Evolutionary conservation across 2,113 vertebrate genomes (phyloP).

Genomic region (Ptilonorhynchus violaceus): DNA sequence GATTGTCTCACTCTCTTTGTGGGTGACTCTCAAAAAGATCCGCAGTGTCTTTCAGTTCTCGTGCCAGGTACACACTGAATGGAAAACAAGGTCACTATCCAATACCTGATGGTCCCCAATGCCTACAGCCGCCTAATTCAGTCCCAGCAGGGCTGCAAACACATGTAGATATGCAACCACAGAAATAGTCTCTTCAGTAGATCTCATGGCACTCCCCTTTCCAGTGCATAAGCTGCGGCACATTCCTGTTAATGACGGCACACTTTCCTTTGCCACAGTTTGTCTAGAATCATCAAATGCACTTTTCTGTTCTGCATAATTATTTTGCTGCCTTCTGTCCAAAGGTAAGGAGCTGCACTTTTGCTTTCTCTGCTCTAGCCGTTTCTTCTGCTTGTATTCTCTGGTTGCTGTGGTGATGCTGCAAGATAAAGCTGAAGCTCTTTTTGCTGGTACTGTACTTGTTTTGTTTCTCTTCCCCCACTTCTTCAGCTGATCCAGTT

Average conservation of each 20-base stretch:
- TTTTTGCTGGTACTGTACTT: background rate
- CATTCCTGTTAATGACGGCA: slow-evolving; percentile 66
- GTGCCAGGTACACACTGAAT: background rate
- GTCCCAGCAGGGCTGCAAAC: slow-evolving; percentile 8
- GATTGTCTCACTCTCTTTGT: background rate
- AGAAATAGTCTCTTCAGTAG: slow-evolving; percentile 58
- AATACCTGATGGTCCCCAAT: background rate
- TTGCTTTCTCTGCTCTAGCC: background rate
- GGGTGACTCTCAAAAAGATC: background rate
- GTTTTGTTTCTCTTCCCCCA: slow-evolving; percentile 44
- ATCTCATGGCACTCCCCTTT: slow-evolving; percentile 67
- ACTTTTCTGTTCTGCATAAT: slow-evolving; percentile 64
- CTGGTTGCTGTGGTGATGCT: slow-evolving; percentile 66
- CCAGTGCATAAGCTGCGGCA: slow-evolving; percentile 20
- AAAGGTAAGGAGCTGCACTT: slow-evolving; percentile 20
- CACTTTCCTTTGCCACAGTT: slow-evolving; percentile 43
- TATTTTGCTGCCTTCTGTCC: slow-evolving; percentile 52
- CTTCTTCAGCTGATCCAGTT: slow-evolving; percentile 47
- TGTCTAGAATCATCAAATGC: slow-evolving; percentile 2
- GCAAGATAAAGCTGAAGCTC: slow-evolving; percentile 50
- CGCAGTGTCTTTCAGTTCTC: background rate
- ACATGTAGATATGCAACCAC: slow-evolving; percentile 30
- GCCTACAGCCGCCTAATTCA: slow-evolving; percentile 41
- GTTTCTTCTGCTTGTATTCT: slow-evolving; percentile 45
- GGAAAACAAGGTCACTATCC: background rate